These are phyloP conservation scores for Petrosia ficiformis DNA, from an alignment of 37 sponge, comb jelly and placozoan species.

Conservation along the genomic window DNA sequence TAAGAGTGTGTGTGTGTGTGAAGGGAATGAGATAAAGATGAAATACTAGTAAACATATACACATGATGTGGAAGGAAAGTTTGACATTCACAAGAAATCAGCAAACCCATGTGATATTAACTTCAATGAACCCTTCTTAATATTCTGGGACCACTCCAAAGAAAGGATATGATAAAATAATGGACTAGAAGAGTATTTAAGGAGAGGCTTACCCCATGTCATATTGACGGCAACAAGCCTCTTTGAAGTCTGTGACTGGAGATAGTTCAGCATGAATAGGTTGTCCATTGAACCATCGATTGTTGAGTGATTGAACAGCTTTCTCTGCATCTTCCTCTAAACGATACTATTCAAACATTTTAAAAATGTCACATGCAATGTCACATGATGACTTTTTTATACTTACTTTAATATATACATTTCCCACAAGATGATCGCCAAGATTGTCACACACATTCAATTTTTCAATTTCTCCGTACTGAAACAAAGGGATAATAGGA, in stretches of 20 bases:
- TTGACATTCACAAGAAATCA: too few species aligned
- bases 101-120: neutral
- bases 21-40: neutral
- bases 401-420: conserved; percentile 95
- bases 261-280: conserved; percentile 97
- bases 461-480: conserved; percentile 95
- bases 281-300: conserved; percentile 95
- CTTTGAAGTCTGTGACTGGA: conserved; percentile 98
- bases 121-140: neutral
- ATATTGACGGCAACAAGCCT: conserved; percentile 98
- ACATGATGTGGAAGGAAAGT: neutral
- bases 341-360: conserved; percentile 52
- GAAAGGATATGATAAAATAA: neutral
- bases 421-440: conserved; percentile 96
- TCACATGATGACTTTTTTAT: neutral
- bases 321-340: conserved; percentile 92
- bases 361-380: neutral
- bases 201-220: conserved; percentile 86
- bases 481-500: neutral
- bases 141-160: neutral
- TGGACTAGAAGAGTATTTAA: neutral
- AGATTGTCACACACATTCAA: conserved; percentile 99
- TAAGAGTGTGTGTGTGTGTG: neutral
- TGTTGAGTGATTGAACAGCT: conserved; percentile 89
- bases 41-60: neutral